phyloP scores from a whole-genome alignment of 1,140 invertebrate genomes.

The Hormaphis cornu region DNA sequence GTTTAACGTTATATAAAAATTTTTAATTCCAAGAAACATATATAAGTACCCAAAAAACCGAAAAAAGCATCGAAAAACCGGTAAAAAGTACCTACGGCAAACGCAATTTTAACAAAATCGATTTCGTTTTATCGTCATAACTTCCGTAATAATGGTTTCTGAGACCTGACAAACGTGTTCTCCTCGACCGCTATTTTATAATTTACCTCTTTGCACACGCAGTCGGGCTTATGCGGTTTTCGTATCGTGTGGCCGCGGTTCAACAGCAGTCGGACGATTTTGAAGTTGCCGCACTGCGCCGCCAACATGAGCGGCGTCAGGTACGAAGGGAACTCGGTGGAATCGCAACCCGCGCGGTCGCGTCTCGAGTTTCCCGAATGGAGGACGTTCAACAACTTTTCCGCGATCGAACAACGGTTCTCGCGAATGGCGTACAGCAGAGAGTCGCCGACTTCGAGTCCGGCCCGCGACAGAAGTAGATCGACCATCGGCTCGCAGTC shows the following conservation, averaged over 20 bases:
- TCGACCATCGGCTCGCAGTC: neutral
- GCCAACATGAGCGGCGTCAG: constrained; percentile 63
- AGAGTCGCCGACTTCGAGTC: neutral
- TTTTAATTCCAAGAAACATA: no score
- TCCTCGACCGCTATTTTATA: no score
- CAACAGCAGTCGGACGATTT: constrained; percentile 57
- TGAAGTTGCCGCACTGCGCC: constrained; percentile 58
- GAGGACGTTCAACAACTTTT: neutral
- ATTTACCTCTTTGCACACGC: constrained; percentile 46
- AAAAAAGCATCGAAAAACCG: neutral
- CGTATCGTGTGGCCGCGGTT: constrained; percentile 48
- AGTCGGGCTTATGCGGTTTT: constrained; percentile 52
- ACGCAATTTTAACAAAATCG: no score
- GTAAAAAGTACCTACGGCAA: no score
- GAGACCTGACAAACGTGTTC: no score
- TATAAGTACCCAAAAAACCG: no score
- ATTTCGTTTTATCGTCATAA: no score
- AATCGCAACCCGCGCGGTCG: neutral
- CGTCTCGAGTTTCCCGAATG: no score
- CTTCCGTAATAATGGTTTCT: no score
- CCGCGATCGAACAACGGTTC: neutral
- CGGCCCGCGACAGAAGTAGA: neutral
- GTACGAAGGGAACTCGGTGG: constrained; percentile 46
- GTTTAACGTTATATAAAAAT: no score
- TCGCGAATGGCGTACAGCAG: neutral